These are phyloP conservation scores for Masticophis lateralis DNA, from an alignment of 2,797 vertebrate genomes.

Conservation along the genomic window DNA sequence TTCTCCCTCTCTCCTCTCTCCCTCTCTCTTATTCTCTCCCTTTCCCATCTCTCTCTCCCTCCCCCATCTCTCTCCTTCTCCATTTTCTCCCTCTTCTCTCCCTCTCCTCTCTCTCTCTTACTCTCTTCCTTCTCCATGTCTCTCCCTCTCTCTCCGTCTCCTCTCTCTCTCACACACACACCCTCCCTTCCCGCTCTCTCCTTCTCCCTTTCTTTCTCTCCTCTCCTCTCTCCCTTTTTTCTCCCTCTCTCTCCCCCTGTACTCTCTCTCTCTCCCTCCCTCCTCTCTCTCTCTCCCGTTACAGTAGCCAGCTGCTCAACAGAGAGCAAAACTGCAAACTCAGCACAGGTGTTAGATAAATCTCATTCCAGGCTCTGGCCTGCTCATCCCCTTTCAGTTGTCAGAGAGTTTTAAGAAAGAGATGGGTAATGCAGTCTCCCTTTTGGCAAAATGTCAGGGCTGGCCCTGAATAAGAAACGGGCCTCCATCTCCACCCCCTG, in stretches of 20 bases:
- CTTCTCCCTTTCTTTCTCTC: no score
- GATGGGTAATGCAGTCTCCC: not conserved
- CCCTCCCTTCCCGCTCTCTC: no score
- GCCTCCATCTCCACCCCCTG: not conserved
- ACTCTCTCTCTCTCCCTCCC: not conserved
- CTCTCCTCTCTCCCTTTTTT: not conserved
- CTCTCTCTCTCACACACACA: accelerated
- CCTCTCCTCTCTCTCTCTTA: no score
- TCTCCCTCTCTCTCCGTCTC: not conserved
- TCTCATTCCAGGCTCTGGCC: slow-evolving; percentile 19
- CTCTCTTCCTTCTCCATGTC: not conserved
- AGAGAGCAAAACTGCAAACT: slow-evolving; percentile 25
- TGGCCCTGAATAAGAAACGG: not conserved
- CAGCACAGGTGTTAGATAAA: not conserved
- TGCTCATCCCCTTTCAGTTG: not conserved
- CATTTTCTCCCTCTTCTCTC: no score
- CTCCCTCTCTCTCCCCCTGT: no score
- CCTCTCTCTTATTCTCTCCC: no score
- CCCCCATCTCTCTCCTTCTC: no score
- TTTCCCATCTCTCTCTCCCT: no score
- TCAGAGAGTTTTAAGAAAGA: not conserved
- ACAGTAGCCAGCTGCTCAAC: not conserved
- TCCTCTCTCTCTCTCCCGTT: not conserved
- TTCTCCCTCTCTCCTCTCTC: no score
- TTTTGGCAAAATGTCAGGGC: not conserved